A percentile compares a stretch with the other conserved stretches of the same genome.
Conservation (phyloP, 53 echinoderm and acorn worm genomes). For the Hippasteria phrygiana region DNA sequence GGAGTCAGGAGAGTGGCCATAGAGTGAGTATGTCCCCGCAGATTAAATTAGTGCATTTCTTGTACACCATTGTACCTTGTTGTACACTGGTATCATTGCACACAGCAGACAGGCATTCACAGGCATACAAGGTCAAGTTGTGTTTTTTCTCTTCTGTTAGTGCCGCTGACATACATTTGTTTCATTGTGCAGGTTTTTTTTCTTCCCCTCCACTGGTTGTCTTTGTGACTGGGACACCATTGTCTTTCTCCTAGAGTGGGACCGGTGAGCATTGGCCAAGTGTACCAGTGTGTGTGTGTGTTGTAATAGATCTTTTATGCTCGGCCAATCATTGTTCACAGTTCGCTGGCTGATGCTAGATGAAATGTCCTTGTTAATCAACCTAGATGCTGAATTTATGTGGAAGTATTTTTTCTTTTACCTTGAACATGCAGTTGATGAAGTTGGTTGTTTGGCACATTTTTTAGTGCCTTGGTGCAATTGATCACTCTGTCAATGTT, state of each 20-base stretch:
- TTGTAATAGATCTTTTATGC: slow-evolving; percentile 37
- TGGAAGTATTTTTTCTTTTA: not conserved
- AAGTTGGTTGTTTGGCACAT: not conserved
- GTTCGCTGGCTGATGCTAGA: not conserved
- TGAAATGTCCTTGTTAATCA: slow-evolving; percentile 34
- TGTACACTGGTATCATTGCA: not conserved
- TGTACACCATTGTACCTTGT: not conserved
- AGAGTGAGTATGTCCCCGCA: too few species aligned
- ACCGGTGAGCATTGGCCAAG: slow-evolving; percentile 14
- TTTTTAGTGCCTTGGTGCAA: not conserved
- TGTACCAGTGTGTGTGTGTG: not conserved
- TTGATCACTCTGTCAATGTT: slow-evolving; percentile 27
- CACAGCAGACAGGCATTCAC: not conserved
- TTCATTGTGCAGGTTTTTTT: slow-evolving; percentile 20
- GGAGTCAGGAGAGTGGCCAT: too few species aligned
- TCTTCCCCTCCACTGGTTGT: not conserved
- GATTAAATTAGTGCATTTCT: slow-evolving; percentile 18
- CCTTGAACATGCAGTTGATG: not conserved
- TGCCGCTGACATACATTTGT: slow-evolving; percentile 14
- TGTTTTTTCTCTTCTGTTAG: slow-evolving; percentile 14
- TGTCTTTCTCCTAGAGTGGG: slow-evolving; percentile 40
- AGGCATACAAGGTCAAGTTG: slow-evolving; percentile 46
- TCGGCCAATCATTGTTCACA: slow-evolving; percentile 44
- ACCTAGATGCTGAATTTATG: not conserved
- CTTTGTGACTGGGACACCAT: slow-evolving; percentile 7